A percentile compares a stretch with the other conserved stretches of the same genome.
phyloP scores from a whole-genome alignment of 2,113 vertebrate genomes.

The Gorsachius goisagi region DNA sequence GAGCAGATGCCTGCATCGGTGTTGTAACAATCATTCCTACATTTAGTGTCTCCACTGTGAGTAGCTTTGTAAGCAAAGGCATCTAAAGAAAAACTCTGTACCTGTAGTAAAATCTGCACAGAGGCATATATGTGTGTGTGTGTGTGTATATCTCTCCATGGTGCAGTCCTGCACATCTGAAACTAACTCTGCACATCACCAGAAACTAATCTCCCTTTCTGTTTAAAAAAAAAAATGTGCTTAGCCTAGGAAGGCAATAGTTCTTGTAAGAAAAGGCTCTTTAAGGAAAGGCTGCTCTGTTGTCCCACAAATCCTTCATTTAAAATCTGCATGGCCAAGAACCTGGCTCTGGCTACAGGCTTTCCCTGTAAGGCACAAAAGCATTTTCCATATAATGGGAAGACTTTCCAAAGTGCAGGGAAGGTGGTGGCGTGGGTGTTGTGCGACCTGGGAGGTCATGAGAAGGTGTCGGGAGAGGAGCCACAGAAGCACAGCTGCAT shows the following conservation, averaged over 20 bases:
- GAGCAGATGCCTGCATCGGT: no score
- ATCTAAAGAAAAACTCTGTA: background rate
- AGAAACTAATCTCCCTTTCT: background rate
- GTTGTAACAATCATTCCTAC: no score
- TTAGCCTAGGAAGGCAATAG: background rate
- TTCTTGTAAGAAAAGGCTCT: background rate
- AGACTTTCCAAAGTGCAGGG: background rate
- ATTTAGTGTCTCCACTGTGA: no score
- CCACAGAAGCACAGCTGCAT: rapidly evolving
- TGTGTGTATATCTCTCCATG: no score
- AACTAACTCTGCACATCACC: background rate
- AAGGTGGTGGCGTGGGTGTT: background rate
- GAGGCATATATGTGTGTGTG: background rate
- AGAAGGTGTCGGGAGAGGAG: background rate
- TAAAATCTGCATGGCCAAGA: background rate
- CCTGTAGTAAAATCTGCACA: background rate
- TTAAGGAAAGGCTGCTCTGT: background rate
- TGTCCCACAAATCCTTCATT: background rate
- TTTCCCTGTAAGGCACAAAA: background rate
- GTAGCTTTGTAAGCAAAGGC: background rate
- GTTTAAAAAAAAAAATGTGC: background rate
- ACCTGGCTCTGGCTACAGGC: background rate
- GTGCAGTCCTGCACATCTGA: background rate
- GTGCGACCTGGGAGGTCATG: background rate
- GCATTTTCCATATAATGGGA: background rate